Percentiles rank a stretch among this genome's conserved stretches.
These are phyloP conservation scores for Poecile atricapillus DNA, from an alignment of 2,113 vertebrate species.

Conservation along the genomic window DNA sequence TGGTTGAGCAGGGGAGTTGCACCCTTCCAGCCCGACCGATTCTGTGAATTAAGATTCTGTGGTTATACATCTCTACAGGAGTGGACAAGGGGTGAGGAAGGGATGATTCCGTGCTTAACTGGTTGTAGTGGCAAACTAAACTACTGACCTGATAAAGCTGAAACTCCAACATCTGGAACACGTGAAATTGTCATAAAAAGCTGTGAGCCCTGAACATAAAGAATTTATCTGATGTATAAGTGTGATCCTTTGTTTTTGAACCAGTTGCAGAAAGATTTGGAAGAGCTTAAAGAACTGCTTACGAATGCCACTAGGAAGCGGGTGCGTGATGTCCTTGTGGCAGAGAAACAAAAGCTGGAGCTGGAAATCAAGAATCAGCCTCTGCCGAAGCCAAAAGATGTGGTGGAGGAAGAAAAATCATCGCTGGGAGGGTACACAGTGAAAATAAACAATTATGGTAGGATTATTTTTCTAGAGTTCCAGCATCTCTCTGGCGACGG, in stretches of 20 bases:
- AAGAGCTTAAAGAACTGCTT: conserved; percentile 82
- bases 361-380: conserved; percentile 83
- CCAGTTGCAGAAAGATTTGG: conserved; percentile 87
- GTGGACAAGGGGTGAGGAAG: neutral
- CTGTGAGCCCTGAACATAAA: neutral
- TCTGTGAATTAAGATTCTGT: neutral
- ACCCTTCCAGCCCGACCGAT: neutral
- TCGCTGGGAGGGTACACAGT: conserved; percentile 81
- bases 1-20: neutral
- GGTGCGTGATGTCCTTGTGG: conserved; percentile 78
- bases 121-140: neutral
- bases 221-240: accelerated
- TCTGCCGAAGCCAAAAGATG: conserved; percentile 76
- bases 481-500: neutral
- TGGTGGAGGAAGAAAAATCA: conserved; percentile 70
- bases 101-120: accelerated
- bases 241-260: neutral
- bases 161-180: accelerated
- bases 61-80: neutral
- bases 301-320: conserved; percentile 81
- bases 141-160: neutral
- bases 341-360: conserved; percentile 87
- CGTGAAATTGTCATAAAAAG: neutral
- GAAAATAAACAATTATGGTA: conserved; percentile 96
- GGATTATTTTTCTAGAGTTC: neutral